phyloP scores from a whole-genome alignment of 1,140 invertebrate genomes.

The Bombus consobrinus region DNA sequence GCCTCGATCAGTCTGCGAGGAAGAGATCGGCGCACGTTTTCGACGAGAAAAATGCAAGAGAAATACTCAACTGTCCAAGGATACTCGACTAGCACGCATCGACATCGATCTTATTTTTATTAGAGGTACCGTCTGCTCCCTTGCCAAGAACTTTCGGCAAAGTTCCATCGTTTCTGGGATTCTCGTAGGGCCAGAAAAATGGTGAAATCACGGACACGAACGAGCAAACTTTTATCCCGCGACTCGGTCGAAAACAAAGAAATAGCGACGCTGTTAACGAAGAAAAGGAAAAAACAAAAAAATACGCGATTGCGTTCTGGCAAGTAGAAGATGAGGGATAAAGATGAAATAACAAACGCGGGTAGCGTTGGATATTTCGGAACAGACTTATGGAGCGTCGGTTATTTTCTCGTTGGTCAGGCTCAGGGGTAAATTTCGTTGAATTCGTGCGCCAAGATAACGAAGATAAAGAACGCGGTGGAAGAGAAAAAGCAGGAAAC shows the following conservation, averaged over 20 bases:
- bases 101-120: conserved; percentile 2
- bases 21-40: background rate
- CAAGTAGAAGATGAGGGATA: conserved; percentile 10
- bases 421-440: conserved; percentile 59
- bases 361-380: conserved; percentile 60
- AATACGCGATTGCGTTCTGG: conserved; percentile 27
- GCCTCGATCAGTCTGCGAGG: background rate
- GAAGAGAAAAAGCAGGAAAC: conserved; percentile 23
- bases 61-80: background rate
- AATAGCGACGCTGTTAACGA: conserved; percentile 13
- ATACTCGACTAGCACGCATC: background rate
- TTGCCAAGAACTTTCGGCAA: background rate
- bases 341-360: conserved; percentile 1
- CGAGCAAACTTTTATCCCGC: conserved; percentile 36
- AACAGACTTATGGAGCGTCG: conserved; percentile 66
- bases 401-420: conserved; percentile 73
- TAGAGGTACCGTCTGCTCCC: background rate
- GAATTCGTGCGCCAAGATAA: conserved; percentile 58
- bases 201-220: conserved; percentile 9
- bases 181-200: background rate
- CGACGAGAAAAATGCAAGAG: background rate
- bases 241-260: conserved; percentile 9
- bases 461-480: background rate
- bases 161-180: background rate
- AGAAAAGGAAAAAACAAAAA: background rate